phyloP scores from a whole-genome alignment of 2,797 vertebrate species.

The Gymnothorax reevesii region DNA sequence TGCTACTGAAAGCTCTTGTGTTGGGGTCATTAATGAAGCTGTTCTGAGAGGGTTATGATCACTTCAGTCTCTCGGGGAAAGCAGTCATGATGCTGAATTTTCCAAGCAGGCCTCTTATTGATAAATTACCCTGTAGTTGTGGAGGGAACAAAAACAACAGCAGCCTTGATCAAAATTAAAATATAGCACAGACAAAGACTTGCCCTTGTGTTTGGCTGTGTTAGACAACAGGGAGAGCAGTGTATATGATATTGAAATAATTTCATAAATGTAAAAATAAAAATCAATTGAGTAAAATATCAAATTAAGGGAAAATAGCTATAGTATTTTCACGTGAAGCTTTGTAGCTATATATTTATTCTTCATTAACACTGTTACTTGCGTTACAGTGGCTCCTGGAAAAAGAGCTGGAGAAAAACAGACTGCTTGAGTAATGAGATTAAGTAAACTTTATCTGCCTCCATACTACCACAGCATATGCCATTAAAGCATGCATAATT shows the following conservation, averaged over 20 bases:
- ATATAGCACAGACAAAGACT: background rate
- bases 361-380: background rate
- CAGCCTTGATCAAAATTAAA: background rate
- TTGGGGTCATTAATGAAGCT: slow-evolving; percentile 25
- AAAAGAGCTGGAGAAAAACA: background rate
- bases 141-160: background rate
- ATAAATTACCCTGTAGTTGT: slow-evolving; percentile 17
- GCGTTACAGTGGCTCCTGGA: background rate
- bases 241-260: background rate
- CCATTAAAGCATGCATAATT: background rate
- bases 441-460: background rate
- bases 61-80: background rate
- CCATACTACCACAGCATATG: background rate
- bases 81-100: background rate
- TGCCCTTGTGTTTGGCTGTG: background rate
- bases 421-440: background rate
- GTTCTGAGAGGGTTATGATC: slow-evolving; percentile 23
- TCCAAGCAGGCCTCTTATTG: slow-evolving; percentile 1
- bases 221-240: background rate
- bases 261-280: background rate
- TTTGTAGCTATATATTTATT: background rate
- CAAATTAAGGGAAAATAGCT: background rate
- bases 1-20: background rate
- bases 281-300: background rate
- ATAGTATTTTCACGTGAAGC: background rate